Conservation (phyloP, 2,888 invertebrate genomes). For the Prosapia bicincta region DNA sequence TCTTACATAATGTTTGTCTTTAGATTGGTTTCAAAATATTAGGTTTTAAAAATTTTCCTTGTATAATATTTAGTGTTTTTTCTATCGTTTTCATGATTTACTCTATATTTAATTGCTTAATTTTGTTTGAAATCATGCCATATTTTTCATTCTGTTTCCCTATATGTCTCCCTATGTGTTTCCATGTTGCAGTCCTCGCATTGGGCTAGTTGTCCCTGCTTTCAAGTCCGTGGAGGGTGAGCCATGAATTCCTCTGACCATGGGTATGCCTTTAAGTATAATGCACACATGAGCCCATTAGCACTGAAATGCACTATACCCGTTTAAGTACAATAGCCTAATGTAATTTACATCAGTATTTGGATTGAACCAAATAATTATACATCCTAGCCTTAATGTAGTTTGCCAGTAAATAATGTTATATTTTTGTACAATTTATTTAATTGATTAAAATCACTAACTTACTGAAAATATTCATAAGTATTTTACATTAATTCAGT, state of each 20-base stretch:
- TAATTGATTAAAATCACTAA: no score
- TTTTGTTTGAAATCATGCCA: neutral
- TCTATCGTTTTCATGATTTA: neutral
- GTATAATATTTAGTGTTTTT: neutral
- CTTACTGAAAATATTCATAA: no score
- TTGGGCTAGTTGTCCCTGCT: neutral
- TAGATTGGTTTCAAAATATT: no score
- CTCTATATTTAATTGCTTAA: neutral
- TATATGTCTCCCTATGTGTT: neutral
- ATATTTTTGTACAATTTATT: no score
- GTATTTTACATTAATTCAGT: no score
- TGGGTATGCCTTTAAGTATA: constrained; percentile 31
- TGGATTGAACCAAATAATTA: no score
- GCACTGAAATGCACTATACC: neutral
- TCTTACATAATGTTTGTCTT: no score
- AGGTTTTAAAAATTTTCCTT: neutral
- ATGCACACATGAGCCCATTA: neutral
- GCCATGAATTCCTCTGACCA: constrained; percentile 38
- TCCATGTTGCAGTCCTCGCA: constrained; percentile 2
- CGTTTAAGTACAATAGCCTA: neutral
- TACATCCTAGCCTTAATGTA: no score
- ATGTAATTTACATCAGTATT: neutral
- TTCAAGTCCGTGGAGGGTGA: constrained; percentile 26
- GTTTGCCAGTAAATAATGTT: no score
- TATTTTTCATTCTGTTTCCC: neutral